Evolutionary conservation across 2,888 invertebrate species (phyloP), one percentile per base, ranked within the genome.

Genomic region (Trypoxylon attenuatum): DNA sequence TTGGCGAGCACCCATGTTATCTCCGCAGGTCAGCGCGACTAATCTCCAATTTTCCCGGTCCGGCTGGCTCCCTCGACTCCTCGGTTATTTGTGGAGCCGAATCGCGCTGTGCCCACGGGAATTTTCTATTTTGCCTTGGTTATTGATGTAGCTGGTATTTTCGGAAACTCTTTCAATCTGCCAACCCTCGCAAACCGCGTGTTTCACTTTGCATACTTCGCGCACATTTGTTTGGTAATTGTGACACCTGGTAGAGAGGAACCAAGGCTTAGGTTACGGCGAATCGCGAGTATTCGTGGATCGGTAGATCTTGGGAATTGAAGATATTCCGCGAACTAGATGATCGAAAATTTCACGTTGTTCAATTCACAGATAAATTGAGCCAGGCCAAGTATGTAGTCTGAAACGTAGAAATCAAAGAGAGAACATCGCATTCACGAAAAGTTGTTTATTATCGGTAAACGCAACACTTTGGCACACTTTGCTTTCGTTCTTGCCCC

Each of bases 361-460:
- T 33, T 33, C 23, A 42, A 15, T 56, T 46, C 27, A 29, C 29
- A 52, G 54, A 60, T 56, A 51, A 50, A 50, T 16, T 23, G 58
- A 16, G 13, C 5, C 10, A 16, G 38, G 29, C 16, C n/a, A 45
- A 27, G n/a, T n/a, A n/a, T n/a, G n/a, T n/a, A n/a, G n/a, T n/a
- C n/a, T n/a, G n/a, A n/a, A n/a, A n/a, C n/a, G n/a, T n/a, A n/a
- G 29, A 19, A 19, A 13, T 19, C 43, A 52, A 47, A 49, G 53
- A 42, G 39, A n/a, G 10, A 10, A 39, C 54, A 38, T 51, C 29
- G 62, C 53, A 50, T 63, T 69, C 56, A 45, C 56, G 59, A 71
- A n/a, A 77, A 68, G 71, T 68, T 76, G 77, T 77, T 77, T 77
- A 77, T 77, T 77, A 77, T 77, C 77, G 66, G 76, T 77, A 62